Base-by-base conservation (phyloP, 2,888 invertebrate genomes). In the Drosophila imparisetae region DNA sequence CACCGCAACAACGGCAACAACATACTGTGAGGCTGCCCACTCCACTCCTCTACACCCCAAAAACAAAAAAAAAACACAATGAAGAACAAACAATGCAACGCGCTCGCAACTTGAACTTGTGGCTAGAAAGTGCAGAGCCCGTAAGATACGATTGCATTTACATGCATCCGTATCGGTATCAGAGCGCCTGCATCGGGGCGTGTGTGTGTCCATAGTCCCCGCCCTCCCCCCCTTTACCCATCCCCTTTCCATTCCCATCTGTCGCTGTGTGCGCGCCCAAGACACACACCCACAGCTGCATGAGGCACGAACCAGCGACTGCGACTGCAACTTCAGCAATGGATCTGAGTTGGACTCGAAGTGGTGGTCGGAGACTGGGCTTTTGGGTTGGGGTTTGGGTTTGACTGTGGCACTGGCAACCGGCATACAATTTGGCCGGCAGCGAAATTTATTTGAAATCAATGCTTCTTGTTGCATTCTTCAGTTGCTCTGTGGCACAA, bases 391-490 rank as follows among this genome's bases (percentile, higher is more conserved):
- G 63, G 70, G 38, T 42, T 49, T 65, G 61, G 70, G 38, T 42
- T 42, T 65, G 61, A 54, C 49, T 60, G 68, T 57, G 52, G 53
- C 55, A 42, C n/a, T 61, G 64, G 90, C 90, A 85, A 72, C 84
- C 84, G 90, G 86, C 86, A 89, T 89, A 90, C 85, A 89, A 87
- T 87, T 87, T 90, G 87, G 85, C 90, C 90, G 86, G 72, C 90
- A 89, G 90, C 90, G 79, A 90, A 89, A 89, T 87, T 90, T 89
- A 90, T 90, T 90, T 89, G 86, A 89, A 90, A 90, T 90, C 90
- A 90, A 89, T 89, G 87, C 90, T 90, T 85, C 85, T 85, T 85
- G 90, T 85, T 90, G 85, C 89, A 90, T 86, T 90, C 90, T 89
- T 90, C 80, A 87, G 89, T 81, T 81, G 78, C 76, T 73, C 72